Conservation (phyloP, 2,888 invertebrate species). For the Campaea margaritaria region DNA sequence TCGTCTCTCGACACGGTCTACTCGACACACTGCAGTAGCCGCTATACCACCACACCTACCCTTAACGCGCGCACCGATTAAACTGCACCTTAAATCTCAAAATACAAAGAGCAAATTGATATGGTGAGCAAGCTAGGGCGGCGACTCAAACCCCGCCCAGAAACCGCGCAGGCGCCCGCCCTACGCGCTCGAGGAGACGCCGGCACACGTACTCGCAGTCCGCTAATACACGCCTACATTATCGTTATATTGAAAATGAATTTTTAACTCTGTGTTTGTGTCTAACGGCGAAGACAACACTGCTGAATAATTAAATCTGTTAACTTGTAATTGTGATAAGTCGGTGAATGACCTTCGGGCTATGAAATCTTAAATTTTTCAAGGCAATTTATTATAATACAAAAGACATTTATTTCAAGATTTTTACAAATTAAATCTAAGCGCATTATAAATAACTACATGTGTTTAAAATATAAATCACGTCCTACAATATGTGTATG, state of each 20-base stretch:
- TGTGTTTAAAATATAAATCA: conserved; percentile 17
- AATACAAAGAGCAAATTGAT: conserved; percentile 29
- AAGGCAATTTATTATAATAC: conserved; percentile 5
- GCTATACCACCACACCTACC: conserved; percentile 52
- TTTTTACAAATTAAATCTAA: conserved; percentile 16
- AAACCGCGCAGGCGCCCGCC: conserved; percentile 75
- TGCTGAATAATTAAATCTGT: conserved; percentile 31
- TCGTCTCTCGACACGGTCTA: conserved; percentile 73
- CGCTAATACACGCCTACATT: conserved; percentile 82
- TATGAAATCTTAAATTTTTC: background rate
- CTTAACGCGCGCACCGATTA: background rate
- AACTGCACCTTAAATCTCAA: conserved; percentile 28
- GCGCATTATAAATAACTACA: conserved; percentile 15
- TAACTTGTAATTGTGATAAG: conserved; percentile 31
- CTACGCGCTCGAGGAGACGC: conserved; percentile 50
- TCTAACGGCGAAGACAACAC: conserved; percentile 49
- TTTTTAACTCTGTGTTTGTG: conserved; percentile 74
- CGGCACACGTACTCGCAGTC: conserved; percentile 53
- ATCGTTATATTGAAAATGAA: conserved; percentile 80
- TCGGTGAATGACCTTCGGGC: conserved; percentile 7
- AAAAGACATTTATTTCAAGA: conserved; percentile 15
- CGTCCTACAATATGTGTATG: conserved; percentile 25
- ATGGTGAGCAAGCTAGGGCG: conserved; percentile 53
- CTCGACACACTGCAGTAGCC: conserved; percentile 67
- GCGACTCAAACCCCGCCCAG: conserved; percentile 68